These are phyloP conservation scores for Zosterops hypoxanthus DNA, from an alignment of 2,113 vertebrate species.

Conservation along the genomic window DNA sequence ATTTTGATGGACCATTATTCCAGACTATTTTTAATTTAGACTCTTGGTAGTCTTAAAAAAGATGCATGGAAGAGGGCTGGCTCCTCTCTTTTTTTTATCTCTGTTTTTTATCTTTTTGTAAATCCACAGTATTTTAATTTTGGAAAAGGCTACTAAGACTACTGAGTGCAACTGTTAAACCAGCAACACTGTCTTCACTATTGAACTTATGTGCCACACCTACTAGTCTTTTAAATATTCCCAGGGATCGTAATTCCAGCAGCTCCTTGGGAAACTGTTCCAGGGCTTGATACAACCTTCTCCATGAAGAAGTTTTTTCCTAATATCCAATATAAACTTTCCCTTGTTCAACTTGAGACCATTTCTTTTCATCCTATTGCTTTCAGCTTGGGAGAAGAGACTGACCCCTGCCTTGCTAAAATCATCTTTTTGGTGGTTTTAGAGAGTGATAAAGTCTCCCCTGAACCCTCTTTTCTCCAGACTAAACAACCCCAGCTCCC, in stretches of 20 bases:
- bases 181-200: background rate
- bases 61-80: background rate
- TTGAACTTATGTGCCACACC: background rate
- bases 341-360: background rate
- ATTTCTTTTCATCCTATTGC: background rate
- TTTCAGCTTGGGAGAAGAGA: background rate
- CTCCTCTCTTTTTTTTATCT: background rate
- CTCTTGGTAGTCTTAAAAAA: background rate
- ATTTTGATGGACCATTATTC: background rate
- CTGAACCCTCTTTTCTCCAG: background rate
- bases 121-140: background rate
- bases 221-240: background rate
- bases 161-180: background rate
- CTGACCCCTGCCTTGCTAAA: rapidly evolving
- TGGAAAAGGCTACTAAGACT: background rate
- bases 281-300: background rate
- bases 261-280: background rate
- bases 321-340: background rate
- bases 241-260: background rate
- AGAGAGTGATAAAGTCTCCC: background rate
- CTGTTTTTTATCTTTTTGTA: rapidly evolving
- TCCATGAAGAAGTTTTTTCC: background rate
- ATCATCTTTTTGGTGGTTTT: background rate
- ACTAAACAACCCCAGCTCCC: background rate
- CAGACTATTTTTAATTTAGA: background rate